Conservation (phyloP, 2,113 vertebrate species). For the Chauna torquata region DNA sequence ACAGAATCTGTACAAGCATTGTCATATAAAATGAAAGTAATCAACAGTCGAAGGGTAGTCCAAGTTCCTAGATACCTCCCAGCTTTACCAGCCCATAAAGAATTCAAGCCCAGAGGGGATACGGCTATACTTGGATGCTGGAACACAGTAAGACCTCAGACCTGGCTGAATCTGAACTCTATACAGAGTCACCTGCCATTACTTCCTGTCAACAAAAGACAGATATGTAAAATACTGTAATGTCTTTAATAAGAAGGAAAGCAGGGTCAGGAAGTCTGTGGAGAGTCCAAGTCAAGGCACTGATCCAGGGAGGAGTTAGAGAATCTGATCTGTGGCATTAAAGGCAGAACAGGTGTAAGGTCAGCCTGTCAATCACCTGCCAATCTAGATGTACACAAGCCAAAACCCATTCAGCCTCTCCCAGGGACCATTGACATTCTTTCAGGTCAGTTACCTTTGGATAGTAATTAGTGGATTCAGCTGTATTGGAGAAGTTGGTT, state of each 20-base stretch:
- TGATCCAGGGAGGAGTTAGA: not conserved
- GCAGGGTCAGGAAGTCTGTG: not conserved
- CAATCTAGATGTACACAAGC: not conserved
- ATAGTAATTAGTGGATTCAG: slow-evolving; percentile 82
- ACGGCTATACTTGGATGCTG: not conserved
- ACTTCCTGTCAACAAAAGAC: not conserved
- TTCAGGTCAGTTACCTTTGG: slow-evolving; percentile 80
- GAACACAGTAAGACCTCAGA: too few species aligned
- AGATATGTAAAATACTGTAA: not conserved
- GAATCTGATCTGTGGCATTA: not conserved
- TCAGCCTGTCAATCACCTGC: not conserved
- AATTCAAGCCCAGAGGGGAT: not conserved
- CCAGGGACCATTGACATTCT: not conserved
- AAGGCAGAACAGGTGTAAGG: not conserved
- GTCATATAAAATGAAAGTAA: not conserved
- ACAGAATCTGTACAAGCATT: not conserved
- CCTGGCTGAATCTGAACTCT: not conserved
- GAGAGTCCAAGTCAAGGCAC: not conserved
- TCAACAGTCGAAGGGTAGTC: not conserved
- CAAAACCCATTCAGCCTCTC: not conserved
- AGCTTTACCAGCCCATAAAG: not conserved
- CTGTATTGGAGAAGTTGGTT: slow-evolving; percentile 85
- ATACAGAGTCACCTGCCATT: not conserved
- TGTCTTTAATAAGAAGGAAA: not conserved
- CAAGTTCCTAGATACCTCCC: too few species aligned